These are phyloP conservation scores for Rachycentron canadum DNA, from an alignment of 2,797 vertebrate species.

Conservation along the genomic window DNA sequence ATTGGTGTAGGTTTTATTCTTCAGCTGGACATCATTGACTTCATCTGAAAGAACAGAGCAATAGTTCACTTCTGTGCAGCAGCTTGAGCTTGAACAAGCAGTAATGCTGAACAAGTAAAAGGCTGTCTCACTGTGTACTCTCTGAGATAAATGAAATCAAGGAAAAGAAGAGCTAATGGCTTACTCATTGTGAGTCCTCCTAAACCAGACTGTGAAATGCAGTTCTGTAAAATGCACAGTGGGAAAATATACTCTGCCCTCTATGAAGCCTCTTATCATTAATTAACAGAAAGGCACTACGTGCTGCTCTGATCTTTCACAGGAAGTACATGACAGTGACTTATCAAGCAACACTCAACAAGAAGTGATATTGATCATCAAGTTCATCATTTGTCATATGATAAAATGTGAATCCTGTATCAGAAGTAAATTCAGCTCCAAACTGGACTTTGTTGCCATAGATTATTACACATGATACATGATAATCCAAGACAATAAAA, in stretches of 20 bases:
- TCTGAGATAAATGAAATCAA: constrained; percentile 45
- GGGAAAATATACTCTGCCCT: constrained; percentile 70
- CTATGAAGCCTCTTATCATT: constrained; percentile 75
- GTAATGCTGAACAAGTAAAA: constrained; percentile 30
- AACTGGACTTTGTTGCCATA: too few relatives aligned
- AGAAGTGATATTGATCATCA: neutral
- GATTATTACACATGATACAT: too few relatives aligned
- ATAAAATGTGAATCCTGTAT: constrained; percentile 14
- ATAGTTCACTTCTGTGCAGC: constrained; percentile 34
- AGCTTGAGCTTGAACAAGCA: constrained; percentile 26
- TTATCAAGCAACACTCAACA: constrained; percentile 26
- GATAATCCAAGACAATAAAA: neutral
- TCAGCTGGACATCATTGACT: constrained; percentile 46
- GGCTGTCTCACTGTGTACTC: constrained; percentile 16
- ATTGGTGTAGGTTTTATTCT: neutral
- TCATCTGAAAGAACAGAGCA: constrained; percentile 76
- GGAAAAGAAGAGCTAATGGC: constrained; percentile 68
- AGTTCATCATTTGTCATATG: neutral
- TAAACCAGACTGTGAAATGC: constrained; percentile 59
- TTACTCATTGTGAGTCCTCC: constrained; percentile 84
- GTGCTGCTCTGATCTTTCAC: constrained; percentile 22
- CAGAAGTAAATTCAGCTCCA: neutral
- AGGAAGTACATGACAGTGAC: constrained; percentile 22
- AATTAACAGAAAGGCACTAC: constrained; percentile 81
- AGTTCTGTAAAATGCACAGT: constrained; percentile 50